These are phyloP conservation scores for Chloroclysta siterata DNA, from an alignment of 2,888 invertebrate species.

Conservation along the genomic window DNA sequence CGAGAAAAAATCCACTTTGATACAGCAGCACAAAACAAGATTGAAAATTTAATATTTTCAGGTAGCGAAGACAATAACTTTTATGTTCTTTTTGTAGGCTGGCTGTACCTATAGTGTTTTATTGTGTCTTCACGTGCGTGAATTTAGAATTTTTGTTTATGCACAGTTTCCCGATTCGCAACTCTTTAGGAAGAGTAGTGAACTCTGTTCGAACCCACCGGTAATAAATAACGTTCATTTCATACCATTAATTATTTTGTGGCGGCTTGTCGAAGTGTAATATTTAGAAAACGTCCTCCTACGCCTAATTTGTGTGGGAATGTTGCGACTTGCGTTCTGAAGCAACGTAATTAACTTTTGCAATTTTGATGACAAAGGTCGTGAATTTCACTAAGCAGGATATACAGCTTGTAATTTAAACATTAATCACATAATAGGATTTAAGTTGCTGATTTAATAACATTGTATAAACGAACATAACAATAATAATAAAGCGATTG, in stretches of 20 bases:
- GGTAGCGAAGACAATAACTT: slow-evolving; percentile 1
- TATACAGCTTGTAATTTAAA: slow-evolving; percentile 18
- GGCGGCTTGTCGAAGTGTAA: slow-evolving; percentile 55
- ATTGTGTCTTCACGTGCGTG: neutral
- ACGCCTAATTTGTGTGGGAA: slow-evolving; percentile 61
- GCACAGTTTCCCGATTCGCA: slow-evolving; percentile 30
- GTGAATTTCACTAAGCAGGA: slow-evolving; percentile 35
- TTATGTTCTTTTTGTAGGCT: slow-evolving; percentile 4
- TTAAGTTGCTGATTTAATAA: neutral
- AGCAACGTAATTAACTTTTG: slow-evolving; percentile 52
- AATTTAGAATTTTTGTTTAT: slow-evolving; percentile 12
- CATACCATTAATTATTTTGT: slow-evolving; percentile 63
- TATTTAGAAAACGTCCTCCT: slow-evolving; percentile 66
- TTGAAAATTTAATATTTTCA: slow-evolving; percentile 23
- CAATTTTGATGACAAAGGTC: slow-evolving; percentile 51
- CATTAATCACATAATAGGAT: slow-evolving; percentile 5
- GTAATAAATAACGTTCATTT: slow-evolving; percentile 53
- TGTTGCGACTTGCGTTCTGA: slow-evolving; percentile 43
- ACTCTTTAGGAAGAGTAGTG: slow-evolving; percentile 36
- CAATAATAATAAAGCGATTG: neutral
- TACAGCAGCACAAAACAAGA: slow-evolving; percentile 15
- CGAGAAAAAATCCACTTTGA: slow-evolving; percentile 23
- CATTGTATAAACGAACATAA: too few species aligned
- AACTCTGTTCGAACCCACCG: slow-evolving; percentile 31
- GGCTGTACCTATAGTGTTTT: slow-evolving; percentile 3